Conservation (phyloP, 35 echinoderm and acorn worm genomes). For the Acanthaster planci region DNA sequence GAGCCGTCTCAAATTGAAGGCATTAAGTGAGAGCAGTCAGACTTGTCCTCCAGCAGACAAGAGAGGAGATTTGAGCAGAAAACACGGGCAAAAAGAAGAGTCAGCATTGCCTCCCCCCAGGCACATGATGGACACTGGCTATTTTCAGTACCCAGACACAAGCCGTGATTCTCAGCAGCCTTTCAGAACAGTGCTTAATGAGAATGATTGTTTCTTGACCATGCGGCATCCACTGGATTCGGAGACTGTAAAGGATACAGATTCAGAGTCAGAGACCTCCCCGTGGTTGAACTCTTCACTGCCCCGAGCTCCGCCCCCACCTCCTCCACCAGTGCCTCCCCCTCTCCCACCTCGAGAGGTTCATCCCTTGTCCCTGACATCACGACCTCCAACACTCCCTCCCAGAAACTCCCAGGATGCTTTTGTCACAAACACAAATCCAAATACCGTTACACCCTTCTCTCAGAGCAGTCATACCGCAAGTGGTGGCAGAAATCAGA, state of each 20-base stretch:
- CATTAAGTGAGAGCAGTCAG: not conserved
- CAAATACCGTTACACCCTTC: no score
- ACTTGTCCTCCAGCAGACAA: not conserved
- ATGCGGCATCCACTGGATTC: no score
- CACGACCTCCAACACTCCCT: no score
- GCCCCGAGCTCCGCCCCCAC: not conserved
- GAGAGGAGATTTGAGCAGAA: not conserved
- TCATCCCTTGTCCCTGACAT: not conserved
- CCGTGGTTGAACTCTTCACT: no score
- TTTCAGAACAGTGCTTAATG: not conserved
- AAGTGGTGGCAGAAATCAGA: not conserved
- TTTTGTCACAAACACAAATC: no score
- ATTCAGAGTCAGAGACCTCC: no score
- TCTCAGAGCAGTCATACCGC: no score
- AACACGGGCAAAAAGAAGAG: not conserved
- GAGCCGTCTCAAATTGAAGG: not conserved
- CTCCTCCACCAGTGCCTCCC: not conserved
- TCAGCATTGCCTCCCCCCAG: not conserved
- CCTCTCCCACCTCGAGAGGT: conserved; percentile 14
- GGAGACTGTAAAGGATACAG: no score
- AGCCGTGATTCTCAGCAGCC: not conserved
- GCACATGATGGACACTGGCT: not conserved
- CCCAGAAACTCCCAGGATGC: no score
- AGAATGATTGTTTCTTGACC: no score
- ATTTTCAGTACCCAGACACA: conserved; percentile 6